Percentiles rank a stretch among this genome's conserved stretches.
phyloP scores from a whole-genome alignment of 1,140 invertebrate species.

The Tetramorium alpestre region DNA sequence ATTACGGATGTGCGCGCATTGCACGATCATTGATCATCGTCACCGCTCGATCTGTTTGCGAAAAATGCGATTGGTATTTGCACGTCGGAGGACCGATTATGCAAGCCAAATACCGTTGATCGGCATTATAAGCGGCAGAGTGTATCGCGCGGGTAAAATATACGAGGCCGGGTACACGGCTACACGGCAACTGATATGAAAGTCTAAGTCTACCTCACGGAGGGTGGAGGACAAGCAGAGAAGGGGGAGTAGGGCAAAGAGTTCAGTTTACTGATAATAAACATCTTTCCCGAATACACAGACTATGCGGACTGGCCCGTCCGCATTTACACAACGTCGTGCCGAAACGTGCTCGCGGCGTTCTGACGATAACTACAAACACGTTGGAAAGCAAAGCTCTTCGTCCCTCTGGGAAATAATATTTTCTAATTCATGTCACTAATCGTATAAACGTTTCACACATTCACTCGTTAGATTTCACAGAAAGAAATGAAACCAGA shows the following conservation, averaged over 20 bases:
- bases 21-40: conserved; percentile 16
- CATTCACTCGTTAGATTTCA: not conserved
- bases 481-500: not conserved
- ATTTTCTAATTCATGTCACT: not conserved
- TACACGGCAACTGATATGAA: conserved; percentile 65
- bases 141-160: not conserved
- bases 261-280: conserved; percentile 75
- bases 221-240: conserved; percentile 28
- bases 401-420: not conserved
- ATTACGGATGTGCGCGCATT: not conserved
- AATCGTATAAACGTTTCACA: not conserved
- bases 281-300: conserved; percentile 68
- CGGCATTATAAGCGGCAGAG: not conserved
- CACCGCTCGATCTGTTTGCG: not conserved
- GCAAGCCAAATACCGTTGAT: not conserved
- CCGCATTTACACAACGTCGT: conserved; percentile 53
- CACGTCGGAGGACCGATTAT: not conserved
- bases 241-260: conserved; percentile 44
- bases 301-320: conserved; percentile 31
- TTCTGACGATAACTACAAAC: not conserved
- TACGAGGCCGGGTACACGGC: conserved; percentile 47
- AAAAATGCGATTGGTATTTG: conserved; percentile 31
- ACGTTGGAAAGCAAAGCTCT: not conserved
- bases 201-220: conserved; percentile 52
- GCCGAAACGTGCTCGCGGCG: conserved; percentile 18